These are phyloP conservation scores for Chouioia cunea DNA, from an alignment of 2,888 invertebrate genomes.

Conservation along the genomic window DNA sequence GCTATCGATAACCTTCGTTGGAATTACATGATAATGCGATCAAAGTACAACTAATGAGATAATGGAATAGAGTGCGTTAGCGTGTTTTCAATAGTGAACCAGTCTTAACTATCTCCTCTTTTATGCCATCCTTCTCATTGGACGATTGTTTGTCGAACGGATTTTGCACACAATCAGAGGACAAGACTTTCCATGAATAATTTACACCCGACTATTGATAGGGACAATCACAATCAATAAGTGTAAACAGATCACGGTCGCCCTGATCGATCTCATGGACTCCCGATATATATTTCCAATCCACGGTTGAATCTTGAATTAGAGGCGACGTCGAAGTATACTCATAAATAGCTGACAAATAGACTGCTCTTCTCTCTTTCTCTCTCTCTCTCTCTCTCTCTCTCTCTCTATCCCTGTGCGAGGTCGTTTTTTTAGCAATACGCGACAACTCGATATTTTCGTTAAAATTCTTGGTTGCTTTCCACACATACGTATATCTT, in stretches of 20 bases:
- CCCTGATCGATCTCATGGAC: slow-evolving; percentile 30
- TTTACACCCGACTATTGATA: slow-evolving; percentile 15
- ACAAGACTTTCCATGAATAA: slow-evolving; percentile 18
- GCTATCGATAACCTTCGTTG: not conserved
- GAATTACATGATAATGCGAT: slow-evolving; percentile 5
- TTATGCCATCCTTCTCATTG: not conserved
- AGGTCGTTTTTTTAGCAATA: not conserved
- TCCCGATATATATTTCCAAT: slow-evolving; percentile 39
- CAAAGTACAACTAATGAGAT: slow-evolving; percentile 14
- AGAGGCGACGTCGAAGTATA: slow-evolving; percentile 30
- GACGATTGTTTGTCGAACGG: not conserved
- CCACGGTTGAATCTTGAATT: slow-evolving; percentile 32
- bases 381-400: not conserved
- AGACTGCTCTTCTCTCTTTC: slow-evolving; percentile 15
- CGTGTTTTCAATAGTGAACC: not conserved
- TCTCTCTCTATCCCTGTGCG: slow-evolving; percentile 4
- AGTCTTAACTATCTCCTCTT: no score
- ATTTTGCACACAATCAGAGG: not conserved
- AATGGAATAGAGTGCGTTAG: slow-evolving; percentile 11
- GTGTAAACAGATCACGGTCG: slow-evolving; percentile 24
- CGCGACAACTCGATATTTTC: no score
- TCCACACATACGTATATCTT: not conserved
- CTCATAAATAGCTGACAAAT: slow-evolving; percentile 37
- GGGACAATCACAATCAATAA: slow-evolving; percentile 11
- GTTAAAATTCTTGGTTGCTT: slow-evolving; percentile 9